Base-by-base conservation (phyloP, 2,888 invertebrate species). In the Therioaphis trifolii region DNA sequence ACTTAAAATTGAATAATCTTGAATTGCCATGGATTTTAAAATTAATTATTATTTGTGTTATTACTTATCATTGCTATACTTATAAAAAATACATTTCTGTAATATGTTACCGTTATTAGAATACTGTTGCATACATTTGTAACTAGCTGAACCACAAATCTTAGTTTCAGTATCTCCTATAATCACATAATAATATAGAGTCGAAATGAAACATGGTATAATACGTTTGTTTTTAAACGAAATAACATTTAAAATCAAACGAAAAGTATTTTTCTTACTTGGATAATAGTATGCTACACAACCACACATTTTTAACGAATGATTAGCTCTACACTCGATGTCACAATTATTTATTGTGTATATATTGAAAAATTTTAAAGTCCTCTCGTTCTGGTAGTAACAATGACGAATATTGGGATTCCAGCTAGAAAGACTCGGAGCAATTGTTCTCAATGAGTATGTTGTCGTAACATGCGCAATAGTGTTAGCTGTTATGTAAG, bases 291-390 rank as follows among this genome's bases (percentile, higher is more conserved):
- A 82, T 29, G 86, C 76, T 4, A 79, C 85, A 79, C 87, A 87
- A 18, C 85, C 85, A 74, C 87, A 87, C 40, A 55, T 76, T 14
- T 85, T 68, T 14, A 85, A 66, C 0, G 87, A 85, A 75, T 79
- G 76, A 74, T 87, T 87, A 7, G 86, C 84, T 27, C 86, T 85
- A 69, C 87, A 87, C 82, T 87, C 86, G n/a, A 86, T 58, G 43
- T 86, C 85, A 61, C 87, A 87, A 58, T 86, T 86, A 21, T 77
- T 84, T 29, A 84, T 84, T 5, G 86, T 85, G 84, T 87, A 87
- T 9, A 85, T 85, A 61, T 82, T 85, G 80, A 87, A 87, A 72
- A 77, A 86, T 27, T 79, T 79, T 14, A 87, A 84, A 27, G n/a
- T 55, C 43, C 85, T 85, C 78, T 87, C 87, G 21, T 84, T 66